A percentile compares a stretch with the other conserved stretches of the same genome.
phyloP scores from a whole-genome alignment of 2,113 vertebrate species.

The Scatophagus argus region DNA sequence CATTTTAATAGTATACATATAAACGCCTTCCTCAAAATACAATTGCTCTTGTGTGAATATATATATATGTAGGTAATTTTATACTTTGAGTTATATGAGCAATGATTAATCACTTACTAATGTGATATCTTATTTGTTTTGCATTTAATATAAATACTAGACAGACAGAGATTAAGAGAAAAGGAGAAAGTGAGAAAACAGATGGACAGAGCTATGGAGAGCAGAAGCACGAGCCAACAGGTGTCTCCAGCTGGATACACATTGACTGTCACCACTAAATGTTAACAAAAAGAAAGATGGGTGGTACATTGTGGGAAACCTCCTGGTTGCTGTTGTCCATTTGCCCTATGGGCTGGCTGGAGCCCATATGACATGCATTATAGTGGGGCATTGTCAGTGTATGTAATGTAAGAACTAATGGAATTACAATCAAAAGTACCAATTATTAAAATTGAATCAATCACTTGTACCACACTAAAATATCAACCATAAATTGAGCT shows the following conservation, averaged over 20 bases:
- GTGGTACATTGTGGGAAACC: conserved; percentile 63
- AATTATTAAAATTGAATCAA: conserved; percentile 32
- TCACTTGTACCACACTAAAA: conserved; percentile 17
- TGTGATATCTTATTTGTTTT: too few species aligned
- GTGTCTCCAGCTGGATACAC: conserved; percentile 66
- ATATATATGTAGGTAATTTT: too few species aligned
- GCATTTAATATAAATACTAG: too few species aligned
- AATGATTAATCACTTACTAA: too few species aligned
- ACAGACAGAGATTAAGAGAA: background rate
- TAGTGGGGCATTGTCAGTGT: background rate
- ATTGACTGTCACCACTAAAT: conserved; percentile 42
- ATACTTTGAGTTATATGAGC: too few species aligned
- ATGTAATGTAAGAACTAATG: conserved; percentile 15
- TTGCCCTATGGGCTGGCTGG: background rate
- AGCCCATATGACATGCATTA: conserved; percentile 8
- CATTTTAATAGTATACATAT: too few species aligned
- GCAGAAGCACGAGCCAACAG: conserved; percentile 63
- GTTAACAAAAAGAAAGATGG: conserved; percentile 53
- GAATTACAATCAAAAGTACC: conserved; percentile 23
- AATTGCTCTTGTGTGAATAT: too few species aligned
- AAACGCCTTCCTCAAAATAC: too few species aligned
- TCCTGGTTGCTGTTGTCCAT: background rate
- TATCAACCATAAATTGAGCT: conserved; percentile 16
- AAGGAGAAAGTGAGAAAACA: conserved; percentile 50
- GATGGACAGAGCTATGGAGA: conserved; percentile 17